Base-by-base conservation (phyloP, 2,888 invertebrate genomes). In the Drymonia ruficornis region DNA sequence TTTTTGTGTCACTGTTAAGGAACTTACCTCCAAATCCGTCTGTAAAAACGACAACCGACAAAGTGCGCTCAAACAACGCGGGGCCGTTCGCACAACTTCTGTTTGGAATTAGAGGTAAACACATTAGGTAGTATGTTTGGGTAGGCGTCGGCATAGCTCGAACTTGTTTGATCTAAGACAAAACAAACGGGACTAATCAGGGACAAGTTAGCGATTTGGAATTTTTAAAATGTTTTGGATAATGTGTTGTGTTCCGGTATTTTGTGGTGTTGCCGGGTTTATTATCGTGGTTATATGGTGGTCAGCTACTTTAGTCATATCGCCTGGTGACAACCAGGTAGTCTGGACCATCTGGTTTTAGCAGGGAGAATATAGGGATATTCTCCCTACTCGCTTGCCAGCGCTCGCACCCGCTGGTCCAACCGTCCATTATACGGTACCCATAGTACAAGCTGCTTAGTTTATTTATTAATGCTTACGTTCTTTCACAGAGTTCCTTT, bases 101-200 rank as follows among this genome's bases (percentile, higher is more conserved):
- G 89, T 89, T 90, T 86, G 85, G 82, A 83, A 83, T 87, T 83
- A 82, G 77, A 82, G 80, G 88, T 86, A 91, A 91, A 90, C 90
- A 89, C 91, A 91, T 91, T 91, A 88, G 88, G 84, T 83, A 80
- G 80, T 78, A 74, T 89, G 86, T 89, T 90, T 89, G 88, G 79
- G 81, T 87, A 89, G 87, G 87, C 84, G 81, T 79, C 81, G 77
- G 78, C 78, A 82, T 83, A 80, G 83, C 80, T 77, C 69, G 69
- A 78, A 81, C 83, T 80, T 87, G 88, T 90, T 89, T 88, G 86
- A 89, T 87, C 84, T 84, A 63, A 84, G 83, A 83, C 84, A 82
- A 81, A 83, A 81, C 80, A 80, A 78, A 77, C 78, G 67, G 63
- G 63, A 74, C 82, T 87, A 89, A 89, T 87, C 87, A 86, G 80